phyloP scores from a whole-genome alignment of 1,140 invertebrate species.

The Drosophila micromelanica region DNA sequence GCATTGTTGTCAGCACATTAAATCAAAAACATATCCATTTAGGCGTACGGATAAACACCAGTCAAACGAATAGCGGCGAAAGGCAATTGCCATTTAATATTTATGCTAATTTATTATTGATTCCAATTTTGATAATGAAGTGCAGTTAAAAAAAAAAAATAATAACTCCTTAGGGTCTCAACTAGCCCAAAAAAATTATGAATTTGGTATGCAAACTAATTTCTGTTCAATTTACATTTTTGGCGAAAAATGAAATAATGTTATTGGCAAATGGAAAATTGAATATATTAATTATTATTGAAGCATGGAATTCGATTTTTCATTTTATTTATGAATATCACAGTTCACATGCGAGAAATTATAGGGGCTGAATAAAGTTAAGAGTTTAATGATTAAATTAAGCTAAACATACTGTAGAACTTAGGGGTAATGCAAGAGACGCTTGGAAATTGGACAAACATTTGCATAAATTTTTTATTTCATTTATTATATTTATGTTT shows the following conservation, averaged over 20 bases:
- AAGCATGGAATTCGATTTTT: too few relatives aligned
- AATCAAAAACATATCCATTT: conserved; percentile 13
- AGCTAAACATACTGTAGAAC: not conserved
- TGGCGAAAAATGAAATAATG: not conserved
- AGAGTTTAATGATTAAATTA: not conserved
- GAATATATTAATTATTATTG: conserved; percentile 3
- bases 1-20: conserved; percentile 17
- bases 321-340: not conserved
- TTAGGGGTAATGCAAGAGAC: too few relatives aligned
- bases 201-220: not conserved
- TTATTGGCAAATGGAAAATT: conserved; percentile 1
- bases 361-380: too few relatives aligned
- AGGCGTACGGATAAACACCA: not conserved
- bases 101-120: conserved; percentile 72
- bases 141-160: conserved; percentile 2
- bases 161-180: conserved; percentile 1
- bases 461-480: too few relatives aligned
- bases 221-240: not conserved
- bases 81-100: conserved; percentile 59
- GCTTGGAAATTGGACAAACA: too few relatives aligned
- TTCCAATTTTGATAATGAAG: conserved; percentile 54
- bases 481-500: too few relatives aligned
- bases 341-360: not conserved
- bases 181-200: not conserved
- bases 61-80: conserved; percentile 31